Conservation (phyloP, 1,140 invertebrate species). For the Asbolus verrucosus region DNA sequence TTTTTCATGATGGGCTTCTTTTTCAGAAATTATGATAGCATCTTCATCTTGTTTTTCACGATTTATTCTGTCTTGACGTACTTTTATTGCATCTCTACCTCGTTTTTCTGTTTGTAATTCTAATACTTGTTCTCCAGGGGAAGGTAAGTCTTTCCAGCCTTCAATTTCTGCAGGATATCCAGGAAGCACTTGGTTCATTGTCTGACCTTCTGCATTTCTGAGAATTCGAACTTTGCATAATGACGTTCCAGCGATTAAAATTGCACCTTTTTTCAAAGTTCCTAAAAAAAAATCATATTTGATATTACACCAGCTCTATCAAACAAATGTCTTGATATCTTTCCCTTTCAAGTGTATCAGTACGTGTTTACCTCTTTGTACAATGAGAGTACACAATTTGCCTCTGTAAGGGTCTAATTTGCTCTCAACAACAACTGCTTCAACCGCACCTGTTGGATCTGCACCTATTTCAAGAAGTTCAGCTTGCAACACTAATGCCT, state of each 20-base stretch:
- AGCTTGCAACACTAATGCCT: conserved; percentile 87
- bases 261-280: conserved; percentile 83
- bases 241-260: conserved; percentile 85
- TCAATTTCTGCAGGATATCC: conserved; percentile 88
- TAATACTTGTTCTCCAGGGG: conserved; percentile 87
- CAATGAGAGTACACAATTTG: conserved; percentile 88
- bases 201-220: conserved; percentile 81
- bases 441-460: conserved; percentile 85
- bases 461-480: conserved; percentile 89
- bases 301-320: too few species aligned
- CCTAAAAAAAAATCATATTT: conserved; percentile 63
- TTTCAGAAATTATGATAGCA: conserved; percentile 73
- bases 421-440: conserved; percentile 93
- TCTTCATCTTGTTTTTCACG: conserved; percentile 75
- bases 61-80: conserved; percentile 70
- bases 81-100: conserved; percentile 75
- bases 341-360: too few species aligned
- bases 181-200: conserved; percentile 78
- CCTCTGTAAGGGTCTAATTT: conserved; percentile 79
- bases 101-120: conserved; percentile 78
- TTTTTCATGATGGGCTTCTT: conserved; percentile 75
- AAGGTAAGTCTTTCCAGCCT: conserved; percentile 89
- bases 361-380: conserved; percentile 85
- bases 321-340: too few species aligned
- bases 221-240: conserved; percentile 90